A percentile compares a stretch with the other conserved stretches of the same genome.
phyloP scores from a whole-genome alignment of 2,797 vertebrate genomes.

The Zenarchopterus dispar region DNA sequence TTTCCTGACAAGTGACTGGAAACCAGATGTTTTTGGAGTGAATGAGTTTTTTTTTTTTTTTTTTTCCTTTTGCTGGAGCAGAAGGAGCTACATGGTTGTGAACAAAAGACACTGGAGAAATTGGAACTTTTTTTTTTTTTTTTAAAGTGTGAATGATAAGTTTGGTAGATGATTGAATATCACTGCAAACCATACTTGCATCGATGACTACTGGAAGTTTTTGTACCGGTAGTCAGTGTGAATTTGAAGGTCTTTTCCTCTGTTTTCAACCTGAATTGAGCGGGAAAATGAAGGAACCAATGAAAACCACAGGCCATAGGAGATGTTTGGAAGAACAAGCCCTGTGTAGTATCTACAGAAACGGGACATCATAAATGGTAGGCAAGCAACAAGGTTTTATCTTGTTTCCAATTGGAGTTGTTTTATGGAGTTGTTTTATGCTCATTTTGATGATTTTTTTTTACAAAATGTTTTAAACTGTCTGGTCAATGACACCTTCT shows the following conservation, averaged over 20 bases:
- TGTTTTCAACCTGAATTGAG: slow-evolving; percentile 67
- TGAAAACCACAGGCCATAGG: slow-evolving; percentile 48
- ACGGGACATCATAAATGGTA: slow-evolving; percentile 39
- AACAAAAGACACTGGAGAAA: slow-evolving; percentile 79
- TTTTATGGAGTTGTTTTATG: too few relatives aligned
- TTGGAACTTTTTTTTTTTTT: slow-evolving; percentile 38
- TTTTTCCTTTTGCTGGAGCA: slow-evolving; percentile 55
- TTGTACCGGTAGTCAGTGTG: slow-evolving; percentile 49
- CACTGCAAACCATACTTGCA: slow-evolving; percentile 49
- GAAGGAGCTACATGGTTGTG: slow-evolving; percentile 62
- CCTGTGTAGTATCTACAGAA: slow-evolving; percentile 39
- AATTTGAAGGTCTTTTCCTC: slow-evolving; percentile 62
- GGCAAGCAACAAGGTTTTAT: slow-evolving; percentile 53
- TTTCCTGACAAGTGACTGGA: slow-evolving; percentile 64
- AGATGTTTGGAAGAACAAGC: slow-evolving; percentile 57
- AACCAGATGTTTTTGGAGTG: slow-evolving; percentile 55
- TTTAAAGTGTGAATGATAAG: slow-evolving; percentile 38
- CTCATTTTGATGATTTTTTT: background rate
- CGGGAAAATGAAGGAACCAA: slow-evolving; percentile 74
- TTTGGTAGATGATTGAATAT: slow-evolving; percentile 66
- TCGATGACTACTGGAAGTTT: slow-evolving; percentile 60
- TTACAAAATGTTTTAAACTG: background rate
- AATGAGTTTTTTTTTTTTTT: slow-evolving; percentile 1
- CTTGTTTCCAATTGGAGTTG: background rate
- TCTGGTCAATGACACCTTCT: too few relatives aligned